Evolutionary conservation across 1,140 invertebrate species (phyloP), one percentile per base, ranked within the genome.

Genomic region (Plodia interpunctella): DNA sequence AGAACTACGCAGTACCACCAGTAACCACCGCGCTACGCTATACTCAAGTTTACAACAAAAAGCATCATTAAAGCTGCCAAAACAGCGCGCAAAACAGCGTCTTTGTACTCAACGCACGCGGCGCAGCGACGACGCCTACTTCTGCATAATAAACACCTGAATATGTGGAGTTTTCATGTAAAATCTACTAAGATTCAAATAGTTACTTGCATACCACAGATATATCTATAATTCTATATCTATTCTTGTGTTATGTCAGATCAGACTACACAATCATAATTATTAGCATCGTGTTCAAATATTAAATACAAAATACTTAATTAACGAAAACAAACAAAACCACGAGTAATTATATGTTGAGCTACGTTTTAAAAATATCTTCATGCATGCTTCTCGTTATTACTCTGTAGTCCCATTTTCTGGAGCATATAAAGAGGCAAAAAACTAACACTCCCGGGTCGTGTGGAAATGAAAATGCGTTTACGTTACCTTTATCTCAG

Each of bases 121-220:
- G 38, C 32, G 32, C 15, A 38, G 10, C 38, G 38, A 44, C 21
- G n/a, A 15, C 38, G 5, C 38, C 38, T n/a, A 44, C 38, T n/a
- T n/a, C 38, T 44, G 38, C 38, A 44, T 44, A 44, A 44, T n/a
- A 44, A 44, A 44, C 38, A 15, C 38, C 38, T 44, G 38, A 44
- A 44, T 44, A 44, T 15, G 38, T 0, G 5, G 5, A 17, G 21
- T 15, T 44, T 15, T 15, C 38, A 17, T 6, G 10, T 1, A 44
- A 44, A 44, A 44, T 44, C 5, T 38, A 38, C 35, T 38, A 38
- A 11, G 11, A 38, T 11, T 38, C 9, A 28, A 9, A 28, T 28
- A 28, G 9, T 28, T 28, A 28, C 28, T 28, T 28, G 28, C 28
- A 28, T n/a, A n/a, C n/a, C n/a, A n/a, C n/a, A n/a, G n/a, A n/a